A percentile compares a stretch with the other conserved stretches of the same genome.
phyloP scores from a whole-genome alignment of 2,113 vertebrate species.

The Oreotrochilus melanogaster region DNA sequence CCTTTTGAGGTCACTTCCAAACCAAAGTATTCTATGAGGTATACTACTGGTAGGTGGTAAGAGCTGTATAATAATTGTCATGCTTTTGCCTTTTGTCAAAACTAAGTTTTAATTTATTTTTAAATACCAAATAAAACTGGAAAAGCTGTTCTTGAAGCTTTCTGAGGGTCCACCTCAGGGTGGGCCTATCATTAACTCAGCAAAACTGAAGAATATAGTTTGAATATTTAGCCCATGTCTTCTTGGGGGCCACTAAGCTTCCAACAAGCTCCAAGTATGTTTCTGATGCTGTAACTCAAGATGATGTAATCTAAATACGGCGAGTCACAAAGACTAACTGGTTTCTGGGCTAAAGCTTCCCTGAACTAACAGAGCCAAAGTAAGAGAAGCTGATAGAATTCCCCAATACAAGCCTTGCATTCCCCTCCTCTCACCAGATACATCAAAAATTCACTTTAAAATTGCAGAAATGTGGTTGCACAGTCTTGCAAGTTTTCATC shows the following conservation, averaged over 20 bases:
- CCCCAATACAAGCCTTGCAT: background rate
- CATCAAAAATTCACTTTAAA: background rate
- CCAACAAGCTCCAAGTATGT: background rate
- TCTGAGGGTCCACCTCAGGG: background rate
- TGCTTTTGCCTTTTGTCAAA: background rate
- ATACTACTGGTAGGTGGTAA: background rate
- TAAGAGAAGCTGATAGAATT: background rate
- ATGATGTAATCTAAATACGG: background rate
- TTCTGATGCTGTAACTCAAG: background rate
- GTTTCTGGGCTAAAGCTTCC: background rate
- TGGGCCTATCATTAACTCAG: background rate
- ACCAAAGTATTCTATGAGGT: background rate
- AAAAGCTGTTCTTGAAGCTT: background rate
- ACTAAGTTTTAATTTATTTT: background rate
- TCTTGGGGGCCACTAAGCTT: background rate
- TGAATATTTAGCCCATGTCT: background rate
- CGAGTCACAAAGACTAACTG: background rate
- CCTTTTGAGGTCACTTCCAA: too few relatives aligned
- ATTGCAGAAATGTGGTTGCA: background rate
- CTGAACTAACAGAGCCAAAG: background rate
- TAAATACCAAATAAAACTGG: background rate
- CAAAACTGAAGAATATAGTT: background rate
- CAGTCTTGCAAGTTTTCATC: background rate
- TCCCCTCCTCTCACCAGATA: background rate
- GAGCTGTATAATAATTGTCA: background rate